Conservation (phyloP, 2,113 vertebrate genomes). For the Trematocara nigrifrons region DNA sequence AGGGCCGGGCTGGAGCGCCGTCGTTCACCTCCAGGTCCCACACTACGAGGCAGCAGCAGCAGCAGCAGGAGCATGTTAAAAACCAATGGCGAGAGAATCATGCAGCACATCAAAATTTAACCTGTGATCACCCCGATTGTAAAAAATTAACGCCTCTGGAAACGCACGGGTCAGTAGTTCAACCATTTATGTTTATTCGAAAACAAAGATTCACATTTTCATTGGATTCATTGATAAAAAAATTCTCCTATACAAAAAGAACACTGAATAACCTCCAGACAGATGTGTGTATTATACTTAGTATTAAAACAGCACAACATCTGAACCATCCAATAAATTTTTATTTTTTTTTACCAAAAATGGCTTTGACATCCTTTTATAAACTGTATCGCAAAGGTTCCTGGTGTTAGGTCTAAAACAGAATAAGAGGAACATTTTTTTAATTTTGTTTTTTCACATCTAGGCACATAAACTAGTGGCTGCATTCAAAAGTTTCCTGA, state of each 20-base stretch:
- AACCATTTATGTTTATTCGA: constrained; percentile 71
- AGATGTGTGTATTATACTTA: constrained; percentile 61
- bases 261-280: constrained; percentile 62
- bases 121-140: neutral
- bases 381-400: constrained; percentile 70
- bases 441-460: constrained; percentile 40
- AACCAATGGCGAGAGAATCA: neutral
- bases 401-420: constrained; percentile 63
- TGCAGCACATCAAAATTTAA: neutral
- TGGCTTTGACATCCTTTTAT: constrained; percentile 67
- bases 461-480: constrained; percentile 76
- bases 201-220: constrained; percentile 63
- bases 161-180: constrained; percentile 26
- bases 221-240: constrained; percentile 63
- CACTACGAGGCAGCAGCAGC: constrained; percentile 72
- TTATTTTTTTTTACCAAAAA: too few species aligned
- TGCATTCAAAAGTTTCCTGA: constrained; percentile 60
- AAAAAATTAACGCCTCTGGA: neutral
- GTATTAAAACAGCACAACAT: constrained; percentile 71
- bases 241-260: constrained; percentile 68
- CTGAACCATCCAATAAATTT: constrained; percentile 57
- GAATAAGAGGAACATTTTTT: constrained; percentile 38
- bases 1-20: constrained; percentile 65
- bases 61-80: constrained; percentile 14
- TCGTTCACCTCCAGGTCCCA: constrained; percentile 75